Conservation (phyloP, 1,140 invertebrate genomes). For the Zophobas morio region DNA sequence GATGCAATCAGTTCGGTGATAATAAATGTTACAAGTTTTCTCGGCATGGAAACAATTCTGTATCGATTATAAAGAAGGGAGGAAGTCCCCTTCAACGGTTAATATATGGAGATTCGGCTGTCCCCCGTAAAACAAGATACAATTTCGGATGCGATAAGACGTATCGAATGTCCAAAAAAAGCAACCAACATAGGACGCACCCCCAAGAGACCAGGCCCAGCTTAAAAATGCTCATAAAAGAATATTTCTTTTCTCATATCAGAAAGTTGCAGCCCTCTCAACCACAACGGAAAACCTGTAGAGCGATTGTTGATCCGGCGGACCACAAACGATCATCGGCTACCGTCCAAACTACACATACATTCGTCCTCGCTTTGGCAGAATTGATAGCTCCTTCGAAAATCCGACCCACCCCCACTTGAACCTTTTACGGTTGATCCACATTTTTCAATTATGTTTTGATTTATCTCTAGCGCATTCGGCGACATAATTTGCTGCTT, state of each 20-base stretch:
- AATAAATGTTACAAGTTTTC: constrained; percentile 43
- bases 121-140: constrained; percentile 40
- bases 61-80: constrained; percentile 54
- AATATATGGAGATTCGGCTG: constrained; percentile 49
- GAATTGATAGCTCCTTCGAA: constrained; percentile 44
- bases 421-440: constrained; percentile 41
- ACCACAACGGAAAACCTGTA: constrained; percentile 52
- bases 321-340: constrained; percentile 46
- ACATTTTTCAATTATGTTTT: constrained; percentile 45
- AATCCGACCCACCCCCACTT: constrained; percentile 25
- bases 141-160: constrained; percentile 45
- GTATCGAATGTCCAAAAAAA: constrained; percentile 41
- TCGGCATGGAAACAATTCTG: constrained; percentile 37
- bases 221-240: constrained; percentile 57
- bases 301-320: constrained; percentile 51
- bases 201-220: constrained; percentile 43
- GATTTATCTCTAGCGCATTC: constrained; percentile 24
- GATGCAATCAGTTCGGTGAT: constrained; percentile 5
- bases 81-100: constrained; percentile 39
- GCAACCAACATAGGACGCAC: constrained; percentile 35
- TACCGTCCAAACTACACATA: constrained; percentile 46
- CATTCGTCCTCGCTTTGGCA: constrained; percentile 24
- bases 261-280: constrained; percentile 56
- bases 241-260: constrained; percentile 58
- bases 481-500: background rate